Evolutionary conservation across 1,140 invertebrate genomes (phyloP).

Genomic region (Ericerus pela): DNA sequence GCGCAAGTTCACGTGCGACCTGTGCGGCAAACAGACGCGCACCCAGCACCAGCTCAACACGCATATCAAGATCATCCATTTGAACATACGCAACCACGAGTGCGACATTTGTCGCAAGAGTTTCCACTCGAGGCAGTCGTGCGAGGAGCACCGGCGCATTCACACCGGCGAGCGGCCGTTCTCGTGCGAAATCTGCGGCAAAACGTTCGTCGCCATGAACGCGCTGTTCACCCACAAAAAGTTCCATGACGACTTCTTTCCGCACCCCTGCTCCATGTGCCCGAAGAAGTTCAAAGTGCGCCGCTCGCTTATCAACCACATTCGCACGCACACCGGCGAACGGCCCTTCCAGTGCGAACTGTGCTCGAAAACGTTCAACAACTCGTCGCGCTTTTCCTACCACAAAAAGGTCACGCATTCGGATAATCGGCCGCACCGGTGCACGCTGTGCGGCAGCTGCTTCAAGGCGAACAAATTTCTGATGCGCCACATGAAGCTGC

Average conservation of each 20-base stretch:
- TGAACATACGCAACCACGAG: slow-evolving; percentile 33
- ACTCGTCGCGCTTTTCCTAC: slow-evolving; percentile 13
- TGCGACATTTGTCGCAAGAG: slow-evolving; percentile 38
- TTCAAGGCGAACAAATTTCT: slow-evolving; percentile 5
- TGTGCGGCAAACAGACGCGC: slow-evolving; percentile 57
- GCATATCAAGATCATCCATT: slow-evolving; percentile 39
- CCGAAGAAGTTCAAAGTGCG: slow-evolving; percentile 36
- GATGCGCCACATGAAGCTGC: background rate
- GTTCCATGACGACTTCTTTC: slow-evolving; percentile 43
- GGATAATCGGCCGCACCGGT: slow-evolving; percentile 17
- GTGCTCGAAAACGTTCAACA: slow-evolving; percentile 18
- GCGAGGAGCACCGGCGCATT: slow-evolving; percentile 35
- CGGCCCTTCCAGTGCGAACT: slow-evolving; percentile 41
- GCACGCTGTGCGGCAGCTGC: slow-evolving; percentile 13
- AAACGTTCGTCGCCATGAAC: slow-evolving; percentile 48
- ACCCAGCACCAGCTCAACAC: slow-evolving; percentile 41
- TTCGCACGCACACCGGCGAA: slow-evolving; percentile 50
- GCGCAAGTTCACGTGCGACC: slow-evolving; percentile 51
- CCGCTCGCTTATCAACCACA: slow-evolving; percentile 39
- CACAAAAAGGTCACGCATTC: slow-evolving; percentile 18
- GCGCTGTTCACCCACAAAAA: slow-evolving; percentile 14
- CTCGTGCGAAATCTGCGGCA: slow-evolving; percentile 34
- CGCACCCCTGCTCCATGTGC: slow-evolving; percentile 43
- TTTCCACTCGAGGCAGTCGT: slow-evolving; percentile 38
- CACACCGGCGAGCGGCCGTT: slow-evolving; percentile 42